These are phyloP conservation scores for Sceloporus tristichus DNA, from an alignment of 2,113 vertebrate species.

Conservation along the genomic window DNA sequence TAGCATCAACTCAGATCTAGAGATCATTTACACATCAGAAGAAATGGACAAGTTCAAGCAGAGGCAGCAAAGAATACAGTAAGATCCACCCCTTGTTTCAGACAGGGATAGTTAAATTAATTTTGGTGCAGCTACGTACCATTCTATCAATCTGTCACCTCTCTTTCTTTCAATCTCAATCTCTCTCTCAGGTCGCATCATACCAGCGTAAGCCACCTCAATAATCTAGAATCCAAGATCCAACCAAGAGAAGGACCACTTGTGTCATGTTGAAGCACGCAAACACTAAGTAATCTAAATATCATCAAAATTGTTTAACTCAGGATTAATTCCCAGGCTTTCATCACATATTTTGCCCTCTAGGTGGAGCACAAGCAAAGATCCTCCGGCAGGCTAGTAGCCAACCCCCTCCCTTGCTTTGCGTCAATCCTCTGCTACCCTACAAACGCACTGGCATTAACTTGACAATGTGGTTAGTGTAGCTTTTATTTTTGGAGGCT, in stretches of 20 bases:
- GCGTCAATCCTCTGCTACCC: background rate
- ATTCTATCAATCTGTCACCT: background rate
- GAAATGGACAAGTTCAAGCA: background rate
- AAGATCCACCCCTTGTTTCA: background rate
- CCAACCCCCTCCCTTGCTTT: fast-evolving
- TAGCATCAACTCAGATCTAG: background rate
- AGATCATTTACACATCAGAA: background rate
- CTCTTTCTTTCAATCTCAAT: background rate
- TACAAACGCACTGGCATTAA: background rate
- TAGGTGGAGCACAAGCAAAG: slow-evolving; percentile 48
- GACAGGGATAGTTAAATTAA: background rate
- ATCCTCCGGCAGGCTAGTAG: background rate
- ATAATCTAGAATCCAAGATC: background rate
- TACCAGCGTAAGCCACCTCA: background rate
- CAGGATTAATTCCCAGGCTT: background rate
- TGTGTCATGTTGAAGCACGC: background rate
- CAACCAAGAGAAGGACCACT: background rate
- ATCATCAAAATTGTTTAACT: background rate
- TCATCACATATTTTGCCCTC: slow-evolving; percentile 6
- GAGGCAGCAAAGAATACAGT: background rate
- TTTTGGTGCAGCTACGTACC: background rate
- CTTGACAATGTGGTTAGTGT: slow-evolving; percentile 19
- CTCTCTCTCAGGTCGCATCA: too few species aligned
- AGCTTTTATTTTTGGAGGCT: slow-evolving; percentile 64
- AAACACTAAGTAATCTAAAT: too few species aligned